A percentile compares a stretch with the other conserved stretches of the same genome.
These are phyloP conservation scores for Acanthornis magna DNA, from an alignment of 2,797 vertebrate genomes.

Conservation along the genomic window DNA sequence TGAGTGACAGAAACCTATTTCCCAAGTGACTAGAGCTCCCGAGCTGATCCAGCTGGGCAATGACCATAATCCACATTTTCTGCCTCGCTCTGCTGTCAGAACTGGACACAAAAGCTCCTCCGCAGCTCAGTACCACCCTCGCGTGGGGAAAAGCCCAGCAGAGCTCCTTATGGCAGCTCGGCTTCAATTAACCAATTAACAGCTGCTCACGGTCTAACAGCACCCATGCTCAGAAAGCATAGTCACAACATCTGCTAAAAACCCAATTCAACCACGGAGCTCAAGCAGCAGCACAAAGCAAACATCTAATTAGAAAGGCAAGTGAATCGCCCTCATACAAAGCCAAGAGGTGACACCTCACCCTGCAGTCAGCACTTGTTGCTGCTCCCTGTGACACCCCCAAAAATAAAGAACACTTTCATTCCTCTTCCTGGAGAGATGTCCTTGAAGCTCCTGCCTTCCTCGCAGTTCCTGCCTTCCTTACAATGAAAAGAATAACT, in stretches of 20 bases:
- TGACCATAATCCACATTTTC: not conserved
- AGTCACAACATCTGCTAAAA: not conserved
- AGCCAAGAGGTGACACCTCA: not conserved
- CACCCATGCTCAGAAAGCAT: not conserved
- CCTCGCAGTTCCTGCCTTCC: not conserved
- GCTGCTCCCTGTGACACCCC: not conserved
- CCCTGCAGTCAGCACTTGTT: not conserved
- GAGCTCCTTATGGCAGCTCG: not conserved
- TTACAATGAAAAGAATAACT: not conserved
- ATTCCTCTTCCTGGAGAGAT: not conserved
- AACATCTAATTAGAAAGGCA: not conserved
- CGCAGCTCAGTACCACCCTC: conserved; percentile 9
- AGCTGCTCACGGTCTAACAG: not conserved
- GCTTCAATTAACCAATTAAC: not conserved
- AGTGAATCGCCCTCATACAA: accelerated
- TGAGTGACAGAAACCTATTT: not conserved
- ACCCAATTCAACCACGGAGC: not conserved
- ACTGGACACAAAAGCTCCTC: not conserved
- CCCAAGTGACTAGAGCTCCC: not conserved
- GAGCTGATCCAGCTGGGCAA: not conserved
- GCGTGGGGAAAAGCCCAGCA: not conserved
- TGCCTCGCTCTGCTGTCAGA: accelerated
- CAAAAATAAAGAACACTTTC: not conserved
- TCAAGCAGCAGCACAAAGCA: not conserved
- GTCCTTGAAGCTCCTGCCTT: not conserved